A percentile compares a stretch with the other conserved stretches of the same genome.
phyloP scores from a whole-genome alignment of 2,888 invertebrate species.

The Cerceris rybyensis region DNA sequence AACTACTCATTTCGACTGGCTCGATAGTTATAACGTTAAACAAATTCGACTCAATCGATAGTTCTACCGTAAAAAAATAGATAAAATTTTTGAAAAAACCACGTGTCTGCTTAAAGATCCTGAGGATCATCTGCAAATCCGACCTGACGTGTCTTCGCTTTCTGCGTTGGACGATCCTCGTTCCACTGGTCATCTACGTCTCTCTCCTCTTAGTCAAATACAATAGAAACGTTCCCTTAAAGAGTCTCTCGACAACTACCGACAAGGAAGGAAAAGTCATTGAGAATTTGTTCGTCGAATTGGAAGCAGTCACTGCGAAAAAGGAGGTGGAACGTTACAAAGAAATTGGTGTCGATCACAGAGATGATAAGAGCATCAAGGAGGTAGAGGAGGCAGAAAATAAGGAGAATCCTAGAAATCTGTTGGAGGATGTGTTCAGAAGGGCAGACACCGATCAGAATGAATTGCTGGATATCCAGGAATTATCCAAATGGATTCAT shows the following conservation, averaged over 20 bases:
- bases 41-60: too few relatives aligned
- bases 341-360: conserved; percentile 29
- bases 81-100: neutral
- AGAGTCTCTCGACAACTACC: conserved; percentile 55
- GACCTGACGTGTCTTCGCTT: conserved; percentile 52
- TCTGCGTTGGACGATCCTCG: conserved; percentile 75
- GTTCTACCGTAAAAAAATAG: neutral
- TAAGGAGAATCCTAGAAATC: conserved; percentile 64
- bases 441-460: conserved; percentile 86
- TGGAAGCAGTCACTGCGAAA: conserved; percentile 64
- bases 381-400: conserved; percentile 55
- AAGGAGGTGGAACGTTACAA: conserved; percentile 50
- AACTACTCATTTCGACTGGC: too few relatives aligned
- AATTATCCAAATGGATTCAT: conserved; percentile 87
- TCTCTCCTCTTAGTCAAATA: conserved; percentile 74
- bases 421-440: conserved; percentile 75
- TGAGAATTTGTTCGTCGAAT: conserved; percentile 71
- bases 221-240: conserved; percentile 71
- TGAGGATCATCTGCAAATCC: conserved; percentile 46
- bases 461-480: conserved; percentile 84
- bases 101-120: conserved; percentile 32
- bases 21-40: too few relatives aligned
- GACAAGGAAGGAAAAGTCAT: conserved; percentile 50
- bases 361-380: conserved; percentile 54
- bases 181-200: conserved; percentile 74